Evolutionary conservation across 2,888 invertebrate species (phyloP).

Genomic region (Agelastica alni): DNA sequence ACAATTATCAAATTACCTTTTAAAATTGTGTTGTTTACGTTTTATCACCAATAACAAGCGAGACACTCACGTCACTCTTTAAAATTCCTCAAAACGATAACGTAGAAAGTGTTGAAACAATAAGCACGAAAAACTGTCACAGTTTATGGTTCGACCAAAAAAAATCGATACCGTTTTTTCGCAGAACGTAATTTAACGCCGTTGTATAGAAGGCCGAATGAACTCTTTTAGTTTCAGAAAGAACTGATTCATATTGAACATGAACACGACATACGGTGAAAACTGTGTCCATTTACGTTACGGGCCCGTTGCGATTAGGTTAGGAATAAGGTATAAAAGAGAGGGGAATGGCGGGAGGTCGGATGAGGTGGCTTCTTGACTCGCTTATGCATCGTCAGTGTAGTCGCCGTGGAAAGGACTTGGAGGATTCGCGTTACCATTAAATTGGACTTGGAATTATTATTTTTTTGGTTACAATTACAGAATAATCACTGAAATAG

Average conservation of each 20-base stretch:
- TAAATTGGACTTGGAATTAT: too few relatives aligned
- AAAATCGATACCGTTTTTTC: slow-evolving; percentile 21
- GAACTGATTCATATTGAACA: slow-evolving; percentile 3
- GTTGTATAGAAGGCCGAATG: background rate
- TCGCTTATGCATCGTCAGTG: slow-evolving; percentile 18
- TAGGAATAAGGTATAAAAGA: slow-evolving; percentile 18
- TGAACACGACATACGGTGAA: slow-evolving; percentile 19
- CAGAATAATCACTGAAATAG: too few relatives aligned
- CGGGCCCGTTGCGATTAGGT: slow-evolving; percentile 22
- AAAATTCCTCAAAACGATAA: slow-evolving; percentile 14
- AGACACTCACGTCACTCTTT: slow-evolving; percentile 11
- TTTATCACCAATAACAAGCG: slow-evolving; percentile 1
- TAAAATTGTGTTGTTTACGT: background rate
- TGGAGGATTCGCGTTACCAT: too few relatives aligned
- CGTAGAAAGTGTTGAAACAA: slow-evolving; percentile 10
- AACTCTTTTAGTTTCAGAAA: slow-evolving; percentile 7
- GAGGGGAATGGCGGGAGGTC: slow-evolving; percentile 16
- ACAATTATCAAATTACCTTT: slow-evolving; percentile 12
- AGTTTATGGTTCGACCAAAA: slow-evolving; percentile 2
- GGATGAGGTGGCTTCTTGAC: slow-evolving; percentile 27
- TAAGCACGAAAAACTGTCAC: slow-evolving; percentile 7
- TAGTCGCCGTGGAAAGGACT: background rate
- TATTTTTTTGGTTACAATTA: too few relatives aligned
- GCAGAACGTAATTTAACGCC: slow-evolving; percentile 5
- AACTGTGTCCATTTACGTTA: slow-evolving; percentile 21